Base-by-base conservation (phyloP, 2,113 vertebrate genomes). In the Meleagris gallopavo region DNA sequence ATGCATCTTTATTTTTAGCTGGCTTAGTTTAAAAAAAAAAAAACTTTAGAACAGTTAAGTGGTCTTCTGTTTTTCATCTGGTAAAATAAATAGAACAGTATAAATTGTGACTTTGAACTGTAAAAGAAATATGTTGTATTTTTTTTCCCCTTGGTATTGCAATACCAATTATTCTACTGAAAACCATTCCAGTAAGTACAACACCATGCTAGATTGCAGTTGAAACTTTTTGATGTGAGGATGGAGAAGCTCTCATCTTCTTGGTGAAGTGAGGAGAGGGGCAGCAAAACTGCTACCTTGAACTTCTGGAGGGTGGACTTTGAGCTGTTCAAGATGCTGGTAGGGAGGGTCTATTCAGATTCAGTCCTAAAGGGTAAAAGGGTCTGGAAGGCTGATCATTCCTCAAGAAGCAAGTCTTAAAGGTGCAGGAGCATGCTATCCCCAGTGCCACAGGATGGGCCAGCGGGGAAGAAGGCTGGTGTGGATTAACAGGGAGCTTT, bases 1-100 rank as follows among this genome's bases (percentile, higher is more conserved):
- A 88, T 88, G 81, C 3, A 2, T 88, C 72, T 82, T 94, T 90
- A 86, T 89, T 95, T 92, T 92, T 82, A 94, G 89, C 52, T 77
- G 41, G 11, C 74, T 83, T 80, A 89, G 64, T 40, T 40, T 8
- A 13, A 17, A 17, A 24, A 50, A 46, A 86, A 85, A 45, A 70
- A 81, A 94, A 93, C 83, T 93, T 96, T 16, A 66, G 36, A 86
- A 24, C 69, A 40, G 27, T 22, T 76, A 36, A 7, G 1, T 58
- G 88, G 62, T 84, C 55, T 55, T 22, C 60, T 89, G 18, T 15
- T 83, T 91, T 89, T 88, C 52, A 13, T 83, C n/a, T 70, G n/a
- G 50, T 34, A 24, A 83, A 62, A 36, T 89, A 77, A 86, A 66
- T 86, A 74, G 66, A 55, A 27, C 32, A 18, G 29, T 25, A 13